A percentile compares a stretch with the other conserved stretches of the same genome.
These are phyloP conservation scores for Lacanobia oleracea DNA, from an alignment of 2,888 invertebrate species.

Conservation along the genomic window DNA sequence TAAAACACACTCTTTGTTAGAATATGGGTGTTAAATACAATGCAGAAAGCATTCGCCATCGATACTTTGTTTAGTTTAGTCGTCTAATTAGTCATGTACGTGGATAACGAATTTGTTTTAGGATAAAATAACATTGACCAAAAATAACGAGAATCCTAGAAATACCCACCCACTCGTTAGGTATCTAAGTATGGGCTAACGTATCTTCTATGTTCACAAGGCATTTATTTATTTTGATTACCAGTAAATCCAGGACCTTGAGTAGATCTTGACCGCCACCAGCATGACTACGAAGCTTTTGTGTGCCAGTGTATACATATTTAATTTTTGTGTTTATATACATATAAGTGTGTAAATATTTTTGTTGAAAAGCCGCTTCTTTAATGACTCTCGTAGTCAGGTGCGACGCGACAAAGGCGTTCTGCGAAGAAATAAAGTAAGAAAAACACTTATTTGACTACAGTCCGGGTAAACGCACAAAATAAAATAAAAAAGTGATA, in stretches of 20 bases:
- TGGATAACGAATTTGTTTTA: constrained; percentile 36
- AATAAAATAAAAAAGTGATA: too few relatives aligned
- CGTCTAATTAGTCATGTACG: constrained; percentile 16
- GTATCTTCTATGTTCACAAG: not conserved
- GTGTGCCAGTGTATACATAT: too few relatives aligned
- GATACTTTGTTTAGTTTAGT: constrained; percentile 28
- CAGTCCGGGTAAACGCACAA: too few relatives aligned
- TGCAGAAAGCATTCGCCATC: constrained; percentile 19
- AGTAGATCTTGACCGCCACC: not conserved
- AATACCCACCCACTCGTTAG: constrained; percentile 13
- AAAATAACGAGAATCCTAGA: not conserved
- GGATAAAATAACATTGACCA: constrained; percentile 9
- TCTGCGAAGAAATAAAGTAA: too few relatives aligned
- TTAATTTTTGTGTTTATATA: too few relatives aligned
- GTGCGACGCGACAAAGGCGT: not conserved
- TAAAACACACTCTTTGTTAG: constrained; percentile 17
- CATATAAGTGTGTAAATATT: too few relatives aligned
- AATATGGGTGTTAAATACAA: constrained; percentile 21
- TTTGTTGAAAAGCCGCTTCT: not conserved
- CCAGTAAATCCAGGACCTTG: not conserved
- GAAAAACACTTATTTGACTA: too few relatives aligned
- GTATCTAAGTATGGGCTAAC: not conserved
- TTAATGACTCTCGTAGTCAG: not conserved
- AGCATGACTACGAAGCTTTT: too few relatives aligned
- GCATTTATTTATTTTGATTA: constrained; percentile 1